A percentile compares a stretch with the other conserved stretches of the same genome.
Conservation (phyloP, 1,140 invertebrate genomes). For the Subanguina moxae region DNA sequence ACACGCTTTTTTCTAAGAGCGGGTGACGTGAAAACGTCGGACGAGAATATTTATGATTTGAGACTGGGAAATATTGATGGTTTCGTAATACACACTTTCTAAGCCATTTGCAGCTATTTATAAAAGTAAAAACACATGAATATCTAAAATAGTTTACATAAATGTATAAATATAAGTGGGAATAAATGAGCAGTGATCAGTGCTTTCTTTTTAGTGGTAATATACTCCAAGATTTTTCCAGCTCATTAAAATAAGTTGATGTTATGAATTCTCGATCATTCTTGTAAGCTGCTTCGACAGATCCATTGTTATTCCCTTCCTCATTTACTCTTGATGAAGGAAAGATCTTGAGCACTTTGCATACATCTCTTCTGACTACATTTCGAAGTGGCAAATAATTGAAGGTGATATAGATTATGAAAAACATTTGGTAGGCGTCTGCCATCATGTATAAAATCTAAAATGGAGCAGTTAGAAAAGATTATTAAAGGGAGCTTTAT, state of each 20-base stretch:
- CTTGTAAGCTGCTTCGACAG: not conserved
- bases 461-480: not conserved
- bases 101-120: too few relatives aligned
- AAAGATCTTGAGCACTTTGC: not conserved
- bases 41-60: too few relatives aligned
- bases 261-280: not conserved
- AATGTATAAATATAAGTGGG: too few relatives aligned
- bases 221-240: not conserved
- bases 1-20: too few relatives aligned
- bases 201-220: too few relatives aligned
- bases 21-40: too few relatives aligned
- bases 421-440: not conserved
- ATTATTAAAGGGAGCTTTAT: not conserved
- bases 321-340: not conserved
- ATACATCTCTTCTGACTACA: not conserved
- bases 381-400: not conserved
- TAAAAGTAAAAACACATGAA: too few relatives aligned
- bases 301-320: not conserved
- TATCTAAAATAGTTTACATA: too few relatives aligned
- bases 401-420: not conserved
- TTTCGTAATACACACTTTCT: too few relatives aligned
- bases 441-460: constrained; percentile 3
- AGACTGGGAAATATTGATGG: too few relatives aligned
- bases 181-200: too few relatives aligned
- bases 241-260: not conserved